Conservation (phyloP, 1,140 invertebrate species). For the Drosophila melanogaster region DNA sequence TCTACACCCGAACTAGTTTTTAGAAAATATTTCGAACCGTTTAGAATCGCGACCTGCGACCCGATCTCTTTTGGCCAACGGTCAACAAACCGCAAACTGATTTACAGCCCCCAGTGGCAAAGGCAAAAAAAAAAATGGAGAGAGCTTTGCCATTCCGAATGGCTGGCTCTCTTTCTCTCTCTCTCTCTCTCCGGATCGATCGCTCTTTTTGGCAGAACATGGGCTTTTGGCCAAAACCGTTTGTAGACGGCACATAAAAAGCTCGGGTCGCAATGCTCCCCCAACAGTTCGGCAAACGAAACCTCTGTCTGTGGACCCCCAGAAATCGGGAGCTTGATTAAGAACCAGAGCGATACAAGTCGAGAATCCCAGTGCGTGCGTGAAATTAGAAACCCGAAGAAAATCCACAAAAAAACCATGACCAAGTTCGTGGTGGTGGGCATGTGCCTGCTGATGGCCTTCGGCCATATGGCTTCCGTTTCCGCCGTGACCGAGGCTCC, state of each 20-base stretch:
- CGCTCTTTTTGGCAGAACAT: conserved; percentile 2
- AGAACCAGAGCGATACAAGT: conserved; percentile 14
- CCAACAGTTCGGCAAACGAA: conserved; percentile 76
- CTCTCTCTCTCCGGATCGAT: conserved; percentile 14
- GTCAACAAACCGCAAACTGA: conserved; percentile 58
- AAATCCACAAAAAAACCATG: conserved; percentile 33
- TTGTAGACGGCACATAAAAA: conserved; percentile 82
- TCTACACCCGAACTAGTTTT: conserved; percentile 1
- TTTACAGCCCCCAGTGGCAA: conserved; percentile 33
- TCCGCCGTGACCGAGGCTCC: conserved; percentile 29
- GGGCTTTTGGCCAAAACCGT: conserved; percentile 35
- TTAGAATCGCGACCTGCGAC: conserved; percentile 19
- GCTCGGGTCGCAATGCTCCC: conserved; percentile 70
- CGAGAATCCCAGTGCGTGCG: conserved; percentile 8
- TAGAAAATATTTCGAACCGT: neutral
- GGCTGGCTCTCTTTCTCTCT: too few species aligned
- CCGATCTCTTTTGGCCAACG: conserved; percentile 35
- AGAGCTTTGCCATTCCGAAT: conserved; percentile 4
- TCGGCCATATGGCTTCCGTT: conserved; percentile 22
- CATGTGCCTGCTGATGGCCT: conserved; percentile 46
- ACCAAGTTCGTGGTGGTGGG: conserved; percentile 54
- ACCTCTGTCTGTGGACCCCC: conserved; percentile 76
- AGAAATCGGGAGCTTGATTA: conserved; percentile 30
- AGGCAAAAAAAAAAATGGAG: conserved; percentile 8
- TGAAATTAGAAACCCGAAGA: neutral